Base-by-base conservation (phyloP, 2,797 vertebrate genomes). In the Liparis tanakae region DNA sequence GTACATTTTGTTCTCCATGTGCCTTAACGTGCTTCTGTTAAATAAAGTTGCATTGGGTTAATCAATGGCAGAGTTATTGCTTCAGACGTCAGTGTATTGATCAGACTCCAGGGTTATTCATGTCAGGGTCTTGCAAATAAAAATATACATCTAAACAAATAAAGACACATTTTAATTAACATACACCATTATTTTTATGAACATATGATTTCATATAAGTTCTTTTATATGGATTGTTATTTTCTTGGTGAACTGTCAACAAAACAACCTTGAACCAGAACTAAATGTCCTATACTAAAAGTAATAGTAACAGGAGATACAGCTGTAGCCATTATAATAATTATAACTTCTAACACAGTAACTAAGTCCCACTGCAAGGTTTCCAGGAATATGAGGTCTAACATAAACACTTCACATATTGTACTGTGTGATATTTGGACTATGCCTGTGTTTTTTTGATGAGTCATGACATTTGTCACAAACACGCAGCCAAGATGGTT, bases 391-490 rank as follows among this genome's bases (percentile, higher is more conserved):
- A 39, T 66, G 36, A 6, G 4, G 15, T 58, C 9, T 37, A 13
- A 66, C 25, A 20, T 50, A 34, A 56, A 70, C n/a, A 36, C 4
- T 8, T 13, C 1, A 5, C 10, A 37, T 34, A 4, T 50, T 56
- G 0, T 13, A 30, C 7, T 7, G 30, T 33, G 48, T 51, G 39
- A 39, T 5, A 41, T 43, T 46, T 44, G 34, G 1, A 56, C 67
- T 30, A 12, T 39, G 7, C 15, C 10, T 18, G 37, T 7, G 22
- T 33, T 71, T 77, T 70, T 79, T 60, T 65, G 25, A 43, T 14
- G 55, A 74, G 72, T 74, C 72, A 60, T 64, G 48, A 15, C 34
- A 58, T 61, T 67, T 69, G 55, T 66, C 71, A 13, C 51, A 67
- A 76, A 72, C 53, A 55, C 3, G 1, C 70, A 43, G 48, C 43